A percentile compares a stretch with the other conserved stretches of the same genome.
phyloP scores from a whole-genome alignment of 1,140 invertebrate genomes.

The Linepithema humile region DNA sequence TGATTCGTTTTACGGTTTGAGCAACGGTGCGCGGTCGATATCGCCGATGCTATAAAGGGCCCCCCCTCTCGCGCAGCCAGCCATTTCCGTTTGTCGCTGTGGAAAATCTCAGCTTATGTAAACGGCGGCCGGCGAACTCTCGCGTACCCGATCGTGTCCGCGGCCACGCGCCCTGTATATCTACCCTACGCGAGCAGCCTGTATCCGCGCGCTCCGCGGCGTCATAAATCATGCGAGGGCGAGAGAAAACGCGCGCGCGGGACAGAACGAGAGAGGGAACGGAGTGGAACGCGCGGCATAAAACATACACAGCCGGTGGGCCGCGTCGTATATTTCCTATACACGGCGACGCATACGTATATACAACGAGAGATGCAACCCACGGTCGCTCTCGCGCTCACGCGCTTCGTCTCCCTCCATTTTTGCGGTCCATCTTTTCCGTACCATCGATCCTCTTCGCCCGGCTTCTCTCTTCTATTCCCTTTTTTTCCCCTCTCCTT shows the following conservation, averaged over 20 bases:
- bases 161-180: neutral
- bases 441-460: constrained; percentile 55
- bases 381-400: constrained; percentile 47
- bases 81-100: neutral
- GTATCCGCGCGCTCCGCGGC: constrained; percentile 19
- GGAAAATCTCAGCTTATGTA: constrained; percentile 47
- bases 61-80: neutral
- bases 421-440: constrained; percentile 66
- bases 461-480: neutral
- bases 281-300: constrained; percentile 58
- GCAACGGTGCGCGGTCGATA: neutral
- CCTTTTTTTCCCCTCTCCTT: neutral
- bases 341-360: constrained; percentile 45
- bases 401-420: constrained; percentile 71
- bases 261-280: constrained; percentile 19
- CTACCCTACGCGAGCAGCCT: neutral
- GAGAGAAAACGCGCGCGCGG: constrained; percentile 30
- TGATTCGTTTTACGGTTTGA: constrained; percentile 51
- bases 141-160: neutral
- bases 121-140: neutral
- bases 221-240: constrained; percentile 59
- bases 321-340: constrained; percentile 70
- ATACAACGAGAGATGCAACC: neutral
- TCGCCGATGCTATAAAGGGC: constrained; percentile 20
- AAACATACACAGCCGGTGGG: constrained; percentile 71